phyloP scores from a whole-genome alignment of 1,140 invertebrate species.

The Agrypnia vestita region DNA sequence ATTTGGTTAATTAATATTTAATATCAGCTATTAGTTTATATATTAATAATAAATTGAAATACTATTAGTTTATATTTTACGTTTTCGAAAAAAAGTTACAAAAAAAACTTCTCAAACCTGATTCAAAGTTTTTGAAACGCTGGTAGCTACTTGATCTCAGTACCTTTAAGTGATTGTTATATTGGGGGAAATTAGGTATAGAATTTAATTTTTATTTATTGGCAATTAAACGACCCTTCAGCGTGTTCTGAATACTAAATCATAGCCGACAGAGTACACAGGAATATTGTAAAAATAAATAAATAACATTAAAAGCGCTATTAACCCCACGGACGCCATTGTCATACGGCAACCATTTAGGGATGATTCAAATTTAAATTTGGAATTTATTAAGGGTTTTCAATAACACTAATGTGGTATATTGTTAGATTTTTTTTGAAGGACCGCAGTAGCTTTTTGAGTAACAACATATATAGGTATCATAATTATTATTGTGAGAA shows the following conservation, averaged over 20 bases:
- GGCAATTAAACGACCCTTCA: conserved; percentile 43
- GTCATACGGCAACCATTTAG: conserved; percentile 3
- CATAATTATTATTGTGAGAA: too few relatives aligned
- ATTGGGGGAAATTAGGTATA: conserved; percentile 31
- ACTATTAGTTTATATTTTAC: too few relatives aligned
- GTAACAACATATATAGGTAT: too few relatives aligned
- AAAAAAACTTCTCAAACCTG: too few relatives aligned
- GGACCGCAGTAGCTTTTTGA: not conserved
- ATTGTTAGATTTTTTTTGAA: conserved; percentile 19
- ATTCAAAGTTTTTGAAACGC: too few relatives aligned
- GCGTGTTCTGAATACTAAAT: conserved; percentile 14
- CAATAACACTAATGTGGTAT: conserved; percentile 36
- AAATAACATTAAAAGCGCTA: conserved; percentile 19
- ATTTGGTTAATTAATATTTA: too few relatives aligned
- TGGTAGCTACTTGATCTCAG: too few relatives aligned
- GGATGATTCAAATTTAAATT: conserved; percentile 35
- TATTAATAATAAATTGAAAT: too few relatives aligned
- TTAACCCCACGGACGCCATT: conserved; percentile 14
- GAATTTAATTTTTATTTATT: conserved; percentile 51
- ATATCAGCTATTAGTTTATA: too few relatives aligned
- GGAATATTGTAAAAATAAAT: conserved; percentile 17
- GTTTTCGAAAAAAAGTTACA: too few relatives aligned
- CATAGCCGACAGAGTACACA: not conserved
- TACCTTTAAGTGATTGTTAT: not conserved
- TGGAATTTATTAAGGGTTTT: conserved; percentile 37